These are phyloP conservation scores for Tetrapedia diversipes DNA, from an alignment of 2,888 invertebrate species.

Conservation along the genomic window DNA sequence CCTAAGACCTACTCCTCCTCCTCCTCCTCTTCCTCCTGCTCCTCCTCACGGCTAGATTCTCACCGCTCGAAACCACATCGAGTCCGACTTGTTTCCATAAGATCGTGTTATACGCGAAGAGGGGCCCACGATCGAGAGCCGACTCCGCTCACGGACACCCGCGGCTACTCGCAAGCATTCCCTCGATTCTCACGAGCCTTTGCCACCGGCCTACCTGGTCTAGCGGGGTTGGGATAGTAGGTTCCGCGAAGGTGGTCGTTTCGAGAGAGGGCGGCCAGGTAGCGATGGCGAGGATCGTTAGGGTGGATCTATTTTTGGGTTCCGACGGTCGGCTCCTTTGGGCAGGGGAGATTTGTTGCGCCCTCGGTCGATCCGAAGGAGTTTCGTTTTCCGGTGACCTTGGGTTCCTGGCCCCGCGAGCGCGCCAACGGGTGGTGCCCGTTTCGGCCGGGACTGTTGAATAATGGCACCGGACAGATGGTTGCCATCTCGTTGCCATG, in stretches of 20 bases:
- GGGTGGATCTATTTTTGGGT: constrained; percentile 12
- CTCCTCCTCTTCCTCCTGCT: constrained; percentile 62
- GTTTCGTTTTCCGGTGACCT: constrained; percentile 53
- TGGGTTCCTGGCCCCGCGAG: background rate
- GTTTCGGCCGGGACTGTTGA: background rate
- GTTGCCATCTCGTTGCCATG: background rate
- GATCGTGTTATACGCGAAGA: constrained; percentile 46
- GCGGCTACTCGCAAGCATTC: constrained; percentile 55
- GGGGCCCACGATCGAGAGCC: background rate
- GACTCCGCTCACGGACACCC: constrained; percentile 51
- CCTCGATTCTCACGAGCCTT: constrained; percentile 51
- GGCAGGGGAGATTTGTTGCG: constrained; percentile 15
- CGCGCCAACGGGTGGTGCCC: background rate
- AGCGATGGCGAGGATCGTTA: constrained; percentile 6
- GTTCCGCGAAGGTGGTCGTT: background rate
- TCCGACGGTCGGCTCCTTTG: background rate
- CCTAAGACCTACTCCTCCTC: constrained; percentile 66
- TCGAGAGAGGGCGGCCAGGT: constrained; percentile 17
- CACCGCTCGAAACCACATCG: constrained; percentile 70
- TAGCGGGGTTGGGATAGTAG: constrained; percentile 35
- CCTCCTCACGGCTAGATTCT: constrained; percentile 73
- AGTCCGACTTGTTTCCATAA: constrained; percentile 68
- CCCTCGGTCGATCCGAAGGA: background rate
- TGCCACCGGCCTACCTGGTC: constrained; percentile 33
- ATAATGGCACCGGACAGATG: constrained; percentile 14